Percentiles rank a stretch among this genome's conserved stretches.
Evolutionary conservation across 2,888 invertebrate genomes (phyloP).

Genomic region (Aphodius sticticus): DNA sequence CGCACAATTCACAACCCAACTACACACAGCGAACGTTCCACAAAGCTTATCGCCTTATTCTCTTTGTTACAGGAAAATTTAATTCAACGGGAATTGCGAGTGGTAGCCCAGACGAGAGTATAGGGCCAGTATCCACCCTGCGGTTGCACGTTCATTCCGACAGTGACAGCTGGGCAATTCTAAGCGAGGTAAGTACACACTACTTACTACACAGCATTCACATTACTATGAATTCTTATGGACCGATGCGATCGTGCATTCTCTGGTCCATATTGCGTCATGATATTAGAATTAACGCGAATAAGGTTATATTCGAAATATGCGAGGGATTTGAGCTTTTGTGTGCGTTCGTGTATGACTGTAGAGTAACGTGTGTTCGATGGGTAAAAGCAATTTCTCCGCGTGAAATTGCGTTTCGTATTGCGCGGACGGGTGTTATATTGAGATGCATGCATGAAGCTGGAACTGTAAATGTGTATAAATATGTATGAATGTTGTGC

Average conservation of each 20-base stretch:
- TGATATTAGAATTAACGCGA: background rate
- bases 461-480: too few relatives aligned
- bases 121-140: constrained; percentile 75
- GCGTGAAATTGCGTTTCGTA: too few relatives aligned
- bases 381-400: too few relatives aligned
- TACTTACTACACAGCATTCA: background rate
- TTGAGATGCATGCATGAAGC: too few relatives aligned
- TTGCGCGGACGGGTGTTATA: too few relatives aligned
- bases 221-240: background rate
- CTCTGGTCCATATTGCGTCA: background rate
- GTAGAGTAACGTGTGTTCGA: too few relatives aligned
- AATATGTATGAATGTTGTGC: too few relatives aligned
- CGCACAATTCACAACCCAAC: background rate
- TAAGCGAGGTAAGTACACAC: constrained; percentile 79
- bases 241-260: background rate
- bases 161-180: constrained; percentile 88
- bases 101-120: constrained; percentile 69
- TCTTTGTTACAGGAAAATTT: constrained; percentile 67
- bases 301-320: too few relatives aligned
- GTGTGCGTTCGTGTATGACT: too few relatives aligned
- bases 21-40: background rate
- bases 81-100: constrained; percentile 84
- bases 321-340: too few relatives aligned
- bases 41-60: constrained; percentile 8
- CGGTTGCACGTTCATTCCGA: constrained; percentile 81